Evolutionary conservation across 2,888 invertebrate genomes (phyloP).

Genomic region (Acleris holmiana): DNA sequence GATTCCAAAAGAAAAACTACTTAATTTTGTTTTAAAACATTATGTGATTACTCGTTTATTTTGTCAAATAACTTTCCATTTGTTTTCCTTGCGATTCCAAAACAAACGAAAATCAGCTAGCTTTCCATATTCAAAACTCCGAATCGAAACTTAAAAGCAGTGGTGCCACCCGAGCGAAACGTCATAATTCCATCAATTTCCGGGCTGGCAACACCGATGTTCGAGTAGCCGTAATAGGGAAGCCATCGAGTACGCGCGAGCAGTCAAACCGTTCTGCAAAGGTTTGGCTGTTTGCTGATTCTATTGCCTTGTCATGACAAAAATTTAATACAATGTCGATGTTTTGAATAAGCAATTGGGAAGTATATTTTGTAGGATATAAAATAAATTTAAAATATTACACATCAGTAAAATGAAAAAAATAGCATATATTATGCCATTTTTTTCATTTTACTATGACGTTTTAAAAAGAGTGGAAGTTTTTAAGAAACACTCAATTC

Average conservation of each 20-base stretch:
- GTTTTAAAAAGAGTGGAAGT: too few species aligned
- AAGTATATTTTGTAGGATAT: not conserved
- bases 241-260: constrained; percentile 56
- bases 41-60: not conserved
- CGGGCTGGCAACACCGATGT: constrained; percentile 52
- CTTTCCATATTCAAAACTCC: constrained; percentile 10
- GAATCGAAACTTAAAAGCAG: constrained; percentile 34
- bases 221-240: constrained; percentile 47
- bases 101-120: constrained; percentile 13
- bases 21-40: too few species aligned
- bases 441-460: too few species aligned
- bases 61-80: not conserved
- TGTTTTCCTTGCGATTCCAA: not conserved
- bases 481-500: too few species aligned
- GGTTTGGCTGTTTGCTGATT: constrained; percentile 36
- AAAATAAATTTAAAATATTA: too few species aligned
- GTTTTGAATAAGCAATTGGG: constrained; percentile 9
- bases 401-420: too few species aligned
- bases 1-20: too few species aligned
- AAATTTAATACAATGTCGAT: constrained; percentile 33
- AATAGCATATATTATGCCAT: too few species aligned
- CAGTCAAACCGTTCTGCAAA: constrained; percentile 45
- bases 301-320: constrained; percentile 36
- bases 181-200: constrained; percentile 60
- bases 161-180: constrained; percentile 34